Evolutionary conservation across 2,113 vertebrate species (phyloP), one percentile per base, ranked within the genome.

Genomic region (Empidonax alnorum): DNA sequence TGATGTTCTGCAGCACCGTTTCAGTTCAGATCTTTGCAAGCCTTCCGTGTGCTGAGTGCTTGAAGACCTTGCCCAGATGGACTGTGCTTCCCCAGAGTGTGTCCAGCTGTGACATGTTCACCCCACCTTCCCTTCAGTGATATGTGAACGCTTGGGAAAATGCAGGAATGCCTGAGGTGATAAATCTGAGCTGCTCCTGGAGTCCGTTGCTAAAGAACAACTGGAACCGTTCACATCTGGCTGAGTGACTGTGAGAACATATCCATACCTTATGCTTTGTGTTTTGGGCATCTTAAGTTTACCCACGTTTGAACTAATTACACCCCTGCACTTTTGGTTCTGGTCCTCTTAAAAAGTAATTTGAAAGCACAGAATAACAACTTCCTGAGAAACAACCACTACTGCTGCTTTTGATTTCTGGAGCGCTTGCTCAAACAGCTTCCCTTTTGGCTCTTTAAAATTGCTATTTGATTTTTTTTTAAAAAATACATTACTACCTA

Each of bases 321-420:
- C 8, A 67, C 53, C 78, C 47, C n/a, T n/a, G 81, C 52, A 21
- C 22, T 53, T 53, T 85, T 79, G 86, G 72, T 74, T 90, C 84
- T 90, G 83, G 76, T 95, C 69, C 37, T 92, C 68, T 69, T 67
- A 71, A 71, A 66, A 67, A 33, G 35, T 87, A 8, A 53, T 58
- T 56, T 59, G 69, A 58, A 88, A 59, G 35, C 55, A 82, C 31
- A 86, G 74, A 89, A 22, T 87, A 85, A 69, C 74, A 82, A 19
- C 82, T 66, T 87, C 62, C 75, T 55, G 68, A 89, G 92, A 72
- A 95, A 80, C 44, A 77, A 37, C 72, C 22, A 30, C 66, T 25
- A 1, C 81, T 89, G 50, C 82, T 94, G 88, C 85, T 90, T 94
- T 86, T 92, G 85, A 68, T 90, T 95, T 79, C 46, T 84, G 79